These are phyloP conservation scores for Martes martes DNA, from an alignment of 2,113 vertebrate species.

Conservation along the genomic window DNA sequence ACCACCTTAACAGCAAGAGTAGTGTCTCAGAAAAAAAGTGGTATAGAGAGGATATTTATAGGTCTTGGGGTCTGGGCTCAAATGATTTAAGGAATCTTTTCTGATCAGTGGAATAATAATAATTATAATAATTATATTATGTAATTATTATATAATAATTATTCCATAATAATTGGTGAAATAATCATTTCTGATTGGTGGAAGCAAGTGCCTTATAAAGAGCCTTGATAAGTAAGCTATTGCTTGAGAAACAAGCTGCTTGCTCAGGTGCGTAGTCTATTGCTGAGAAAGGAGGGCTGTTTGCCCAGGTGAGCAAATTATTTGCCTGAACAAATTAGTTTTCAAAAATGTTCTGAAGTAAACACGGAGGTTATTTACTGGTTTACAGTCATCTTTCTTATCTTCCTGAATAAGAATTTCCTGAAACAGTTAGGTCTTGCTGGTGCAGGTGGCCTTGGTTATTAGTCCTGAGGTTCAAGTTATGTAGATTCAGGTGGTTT, in stretches of 20 bases:
- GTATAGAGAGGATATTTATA: neutral
- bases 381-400: neutral
- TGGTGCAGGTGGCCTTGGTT: neutral
- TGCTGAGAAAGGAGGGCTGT: neutral
- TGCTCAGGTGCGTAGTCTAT: neutral
- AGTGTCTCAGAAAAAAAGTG: neutral
- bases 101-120: neutral
- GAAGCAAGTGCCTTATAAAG: neutral
- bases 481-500: neutral
- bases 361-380: neutral
- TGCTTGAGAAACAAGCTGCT: neutral
- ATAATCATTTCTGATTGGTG: neutral
- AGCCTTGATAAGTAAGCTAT: neutral
- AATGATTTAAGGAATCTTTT: neutral
- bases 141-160: too few relatives aligned
- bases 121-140: too few relatives aligned
- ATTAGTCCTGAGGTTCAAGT: neutral
- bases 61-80: neutral
- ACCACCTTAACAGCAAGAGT: neutral
- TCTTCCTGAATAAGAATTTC: neutral
- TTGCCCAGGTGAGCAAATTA: slow-evolving; percentile 1
- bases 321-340: slow-evolving; percentile 41
- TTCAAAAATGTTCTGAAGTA: slow-evolving; percentile 23
- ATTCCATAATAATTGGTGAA: neutral
- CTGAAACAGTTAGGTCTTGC: neutral